These are phyloP conservation scores for Aphidius ervi DNA, from an alignment of 1,140 invertebrate genomes.

Conservation along the genomic window DNA sequence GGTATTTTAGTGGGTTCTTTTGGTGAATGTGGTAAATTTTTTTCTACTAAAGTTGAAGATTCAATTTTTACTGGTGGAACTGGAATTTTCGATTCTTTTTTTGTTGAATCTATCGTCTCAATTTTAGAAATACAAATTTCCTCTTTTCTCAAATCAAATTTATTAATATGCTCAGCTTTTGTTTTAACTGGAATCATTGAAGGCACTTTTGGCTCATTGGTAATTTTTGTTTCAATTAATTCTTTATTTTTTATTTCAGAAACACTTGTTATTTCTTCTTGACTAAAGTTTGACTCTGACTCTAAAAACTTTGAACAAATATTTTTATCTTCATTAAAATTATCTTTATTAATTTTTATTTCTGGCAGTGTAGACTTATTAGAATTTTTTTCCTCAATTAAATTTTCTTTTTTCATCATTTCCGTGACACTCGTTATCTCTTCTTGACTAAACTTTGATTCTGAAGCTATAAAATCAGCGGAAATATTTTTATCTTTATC, in stretches of 20 bases:
- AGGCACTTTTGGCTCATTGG: neutral
- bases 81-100: neutral
- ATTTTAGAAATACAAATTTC: slow-evolving; percentile 32
- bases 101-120: too few species aligned
- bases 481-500: slow-evolving; percentile 21
- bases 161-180: neutral
- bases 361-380: neutral
- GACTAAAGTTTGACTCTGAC: neutral
- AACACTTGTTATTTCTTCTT: slow-evolving; percentile 15
- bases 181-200: slow-evolving; percentile 9
- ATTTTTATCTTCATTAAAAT: slow-evolving; percentile 20
- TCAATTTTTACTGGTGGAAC: slow-evolving; percentile 15
- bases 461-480: slow-evolving; percentile 2
- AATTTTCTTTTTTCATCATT: too few species aligned
- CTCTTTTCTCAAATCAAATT: slow-evolving; percentile 16
- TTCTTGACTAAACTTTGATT: slow-evolving; percentile 5
- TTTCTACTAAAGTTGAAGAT: slow-evolving; percentile 11
- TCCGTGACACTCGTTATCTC: neutral
- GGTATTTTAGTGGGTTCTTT: neutral
- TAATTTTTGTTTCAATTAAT: neutral
- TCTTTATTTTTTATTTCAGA: neutral
- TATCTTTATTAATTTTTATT: slow-evolving; percentile 1
- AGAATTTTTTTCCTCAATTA: neutral
- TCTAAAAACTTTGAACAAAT: slow-evolving; percentile 2
- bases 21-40: neutral